A percentile compares a stretch with the other conserved stretches of the same genome.
phyloP scores from a whole-genome alignment of 2,888 invertebrate species.

The Drosophila neutralis region DNA sequence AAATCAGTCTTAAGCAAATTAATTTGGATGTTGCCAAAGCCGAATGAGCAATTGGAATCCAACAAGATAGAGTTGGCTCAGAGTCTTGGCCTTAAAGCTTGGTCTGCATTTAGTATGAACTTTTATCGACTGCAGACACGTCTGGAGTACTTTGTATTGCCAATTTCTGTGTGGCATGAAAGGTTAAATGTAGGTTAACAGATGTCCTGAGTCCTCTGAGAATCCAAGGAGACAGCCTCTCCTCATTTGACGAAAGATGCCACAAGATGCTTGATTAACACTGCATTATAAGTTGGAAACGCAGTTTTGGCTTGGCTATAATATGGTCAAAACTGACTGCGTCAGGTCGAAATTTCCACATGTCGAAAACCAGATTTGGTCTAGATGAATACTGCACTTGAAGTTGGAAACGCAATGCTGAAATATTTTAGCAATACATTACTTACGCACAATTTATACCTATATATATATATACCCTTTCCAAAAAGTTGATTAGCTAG shows the following conservation, averaged over 20 bases:
- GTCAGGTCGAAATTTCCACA: no score
- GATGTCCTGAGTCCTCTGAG: background rate
- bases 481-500: no score
- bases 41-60: background rate
- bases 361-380: no score
- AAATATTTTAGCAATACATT: background rate
- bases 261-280: no score
- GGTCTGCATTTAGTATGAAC: background rate
- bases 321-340: no score
- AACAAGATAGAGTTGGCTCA: background rate
- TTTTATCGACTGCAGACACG: background rate
- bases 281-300: no score
- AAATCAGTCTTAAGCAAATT: background rate
- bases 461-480: no score
- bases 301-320: no score
- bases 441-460: no score
- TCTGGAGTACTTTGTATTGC: background rate
- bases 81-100: background rate
- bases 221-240: background rate
- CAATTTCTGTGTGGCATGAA: background rate
- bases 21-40: background rate
- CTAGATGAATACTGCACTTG: background rate
- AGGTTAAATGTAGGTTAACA: background rate
- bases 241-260: no score
- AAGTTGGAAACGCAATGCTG: background rate